Base-by-base conservation (phyloP, 2,888 invertebrate species). In the Caenorhabditis sulstoni region DNA sequence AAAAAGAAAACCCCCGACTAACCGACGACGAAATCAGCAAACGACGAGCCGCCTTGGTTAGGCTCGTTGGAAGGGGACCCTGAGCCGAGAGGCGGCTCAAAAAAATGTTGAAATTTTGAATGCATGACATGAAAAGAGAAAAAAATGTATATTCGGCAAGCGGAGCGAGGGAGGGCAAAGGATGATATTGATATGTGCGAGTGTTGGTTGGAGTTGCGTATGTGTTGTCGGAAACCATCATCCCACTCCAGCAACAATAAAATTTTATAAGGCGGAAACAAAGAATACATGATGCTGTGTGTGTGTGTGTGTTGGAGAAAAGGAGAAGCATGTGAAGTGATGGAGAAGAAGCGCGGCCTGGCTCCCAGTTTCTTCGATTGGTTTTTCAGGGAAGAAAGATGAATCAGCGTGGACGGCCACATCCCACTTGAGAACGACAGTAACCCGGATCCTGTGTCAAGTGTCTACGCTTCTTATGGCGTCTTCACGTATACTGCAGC, bases 221-320 rank as follows among this genome's bases (percentile, higher is more conserved):
- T 52, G 64, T 58, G 73, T 62, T 64, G 73, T 73, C 64, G 58
- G 50, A 73, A 73, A 73, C 73, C 73, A 73, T 73, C 73, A 73
- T 73, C 64, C 64, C 29, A 64, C 73, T 58, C 12, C 50, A 62
- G 64, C 64, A 62, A 73, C 73, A 73, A 73, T 73, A 73, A 73
- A 71, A 44, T 71, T 71, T 71, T 71, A 71, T 71, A 71, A 73
- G 71, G 71, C 62, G 62, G 71, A 71, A 71, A 71, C 16, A 49
- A 64, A 55, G 73, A 62, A 73, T 62, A 70, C 53, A 70, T 70
- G 53, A 70, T 70, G 61, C 53, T 70, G 58, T 8, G 53, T 18
- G 29, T 53, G 52, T 4, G 41, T 70, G 58, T 8, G 53, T 18
- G 29, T 53, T 64, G 41, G 41, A 41, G 41, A 41, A 41, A 3